phyloP scores from a whole-genome alignment of 2,113 vertebrate genomes.

The Salvelinus namaycush region DNA sequence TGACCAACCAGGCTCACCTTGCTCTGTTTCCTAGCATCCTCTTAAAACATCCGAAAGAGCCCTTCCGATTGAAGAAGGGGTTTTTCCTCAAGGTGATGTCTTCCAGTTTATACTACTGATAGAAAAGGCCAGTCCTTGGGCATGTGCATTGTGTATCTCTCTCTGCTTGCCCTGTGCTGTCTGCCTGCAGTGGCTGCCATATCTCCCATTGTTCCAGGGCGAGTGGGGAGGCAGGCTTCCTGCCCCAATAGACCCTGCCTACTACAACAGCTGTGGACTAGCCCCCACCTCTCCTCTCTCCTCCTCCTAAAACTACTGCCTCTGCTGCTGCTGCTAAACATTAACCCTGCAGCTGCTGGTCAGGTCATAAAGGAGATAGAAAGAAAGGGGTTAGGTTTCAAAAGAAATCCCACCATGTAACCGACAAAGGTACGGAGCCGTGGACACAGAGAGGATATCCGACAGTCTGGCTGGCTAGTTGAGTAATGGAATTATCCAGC shows the following conservation, averaged over 20 bases:
- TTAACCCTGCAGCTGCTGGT: conserved; percentile 76
- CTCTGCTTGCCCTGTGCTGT: conserved; percentile 50
- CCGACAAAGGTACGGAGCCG: conserved; percentile 60
- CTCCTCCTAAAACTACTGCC: conserved; percentile 48
- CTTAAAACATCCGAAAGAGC: conserved; percentile 46
- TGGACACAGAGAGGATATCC: conserved; percentile 63
- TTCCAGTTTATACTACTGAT: conserved; percentile 35
- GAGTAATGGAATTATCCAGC: conserved; percentile 49
- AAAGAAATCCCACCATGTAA: conserved; percentile 42
- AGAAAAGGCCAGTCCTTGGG: conserved; percentile 53
- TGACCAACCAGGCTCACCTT: conserved; percentile 50
- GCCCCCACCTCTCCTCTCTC: conserved; percentile 69
- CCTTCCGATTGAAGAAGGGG: neutral
- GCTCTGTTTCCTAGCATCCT: conserved; percentile 57
- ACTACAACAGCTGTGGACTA: conserved; percentile 78
- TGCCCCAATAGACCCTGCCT: conserved; percentile 69
- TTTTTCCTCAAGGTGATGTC: conserved; percentile 15
- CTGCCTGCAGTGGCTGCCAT: conserved; percentile 70
- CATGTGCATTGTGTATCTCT: conserved; percentile 47
- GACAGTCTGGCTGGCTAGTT: conserved; percentile 24
- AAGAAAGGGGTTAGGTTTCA: conserved; percentile 57
- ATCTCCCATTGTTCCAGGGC: conserved; percentile 74
- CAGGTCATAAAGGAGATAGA: conserved; percentile 46
- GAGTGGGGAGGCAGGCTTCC: conserved; percentile 64
- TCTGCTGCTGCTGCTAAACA: conserved; percentile 62